Evolutionary conservation across 1,140 invertebrate genomes (phyloP).

Genomic region (Lutraria rhynchaena): DNA sequence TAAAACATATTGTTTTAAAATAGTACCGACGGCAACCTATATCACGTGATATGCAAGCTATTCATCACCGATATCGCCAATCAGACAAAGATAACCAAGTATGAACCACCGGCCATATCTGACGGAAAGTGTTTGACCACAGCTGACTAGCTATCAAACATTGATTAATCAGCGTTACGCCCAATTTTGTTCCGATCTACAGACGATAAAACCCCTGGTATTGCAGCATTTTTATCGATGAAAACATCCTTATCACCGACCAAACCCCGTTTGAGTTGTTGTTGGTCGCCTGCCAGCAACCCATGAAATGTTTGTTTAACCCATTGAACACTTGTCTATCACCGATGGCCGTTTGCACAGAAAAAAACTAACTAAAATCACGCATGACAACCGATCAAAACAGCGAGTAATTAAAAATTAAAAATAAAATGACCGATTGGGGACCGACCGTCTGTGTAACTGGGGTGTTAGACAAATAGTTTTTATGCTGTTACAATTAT

Average conservation of each 20-base stretch:
- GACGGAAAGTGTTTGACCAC: conserved; percentile 6
- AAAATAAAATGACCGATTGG: too few relatives aligned
- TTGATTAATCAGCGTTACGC: conserved; percentile 10
- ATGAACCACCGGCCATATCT: conserved; percentile 7
- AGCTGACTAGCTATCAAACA: conserved; percentile 49
- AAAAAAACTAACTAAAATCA: too few relatives aligned
- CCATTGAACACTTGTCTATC: too few relatives aligned
- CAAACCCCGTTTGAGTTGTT: conserved; percentile 16
- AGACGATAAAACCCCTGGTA: conserved; percentile 34
- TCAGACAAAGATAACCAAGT: too few relatives aligned
- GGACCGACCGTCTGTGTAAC: too few relatives aligned
- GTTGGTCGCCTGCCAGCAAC: too few relatives aligned
- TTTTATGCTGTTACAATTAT: too few relatives aligned
- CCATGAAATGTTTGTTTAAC: too few relatives aligned
- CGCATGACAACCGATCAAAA: too few relatives aligned
- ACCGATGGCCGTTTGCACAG: conserved; percentile 15
- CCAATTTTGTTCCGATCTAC: conserved; percentile 26
- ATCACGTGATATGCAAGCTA: conserved; percentile 30
- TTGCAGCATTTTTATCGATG: conserved; percentile 38
- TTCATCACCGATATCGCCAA: conserved; percentile 40
- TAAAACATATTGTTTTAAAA: too few relatives aligned
- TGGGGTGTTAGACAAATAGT: too few relatives aligned
- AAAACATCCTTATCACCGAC: conserved; percentile 20
- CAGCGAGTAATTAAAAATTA: too few relatives aligned
- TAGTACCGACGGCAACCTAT: conserved; percentile 40